A percentile compares a stretch with the other conserved stretches of the same genome.
Conservation (phyloP, 2,888 invertebrate genomes). For the Agriopis aurantiaria region DNA sequence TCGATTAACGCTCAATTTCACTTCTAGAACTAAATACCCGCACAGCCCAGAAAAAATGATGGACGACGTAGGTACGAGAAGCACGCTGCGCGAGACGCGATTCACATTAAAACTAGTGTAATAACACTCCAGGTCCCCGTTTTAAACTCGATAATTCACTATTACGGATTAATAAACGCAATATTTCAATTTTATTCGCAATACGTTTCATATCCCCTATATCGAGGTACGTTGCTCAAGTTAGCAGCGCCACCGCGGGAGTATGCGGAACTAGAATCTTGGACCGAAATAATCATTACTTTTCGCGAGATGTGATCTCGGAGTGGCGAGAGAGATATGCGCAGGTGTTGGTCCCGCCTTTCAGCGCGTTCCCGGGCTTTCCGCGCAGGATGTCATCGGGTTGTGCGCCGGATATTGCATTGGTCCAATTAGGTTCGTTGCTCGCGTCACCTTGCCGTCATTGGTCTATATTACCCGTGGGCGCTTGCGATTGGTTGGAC, state of each 20-base stretch:
- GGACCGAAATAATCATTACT: constrained; percentile 87
- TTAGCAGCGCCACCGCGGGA: constrained; percentile 77
- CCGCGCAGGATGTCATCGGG: constrained; percentile 77
- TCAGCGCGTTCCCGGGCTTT: constrained; percentile 79
- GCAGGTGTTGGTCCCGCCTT: constrained; percentile 73
- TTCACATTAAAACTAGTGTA: constrained; percentile 19
- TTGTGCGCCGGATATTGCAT: constrained; percentile 74
- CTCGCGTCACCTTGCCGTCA: constrained; percentile 61
- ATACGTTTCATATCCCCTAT: constrained; percentile 75
- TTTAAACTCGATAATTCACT: constrained; percentile 42
- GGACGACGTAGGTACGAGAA: constrained; percentile 48
- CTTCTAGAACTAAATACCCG: constrained; percentile 48
- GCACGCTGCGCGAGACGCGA: neutral
- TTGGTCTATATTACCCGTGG: constrained; percentile 60
- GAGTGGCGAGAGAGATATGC: constrained; percentile 73
- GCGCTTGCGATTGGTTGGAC: constrained; percentile 60
- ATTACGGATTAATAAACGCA: constrained; percentile 50
- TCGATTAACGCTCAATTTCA: constrained; percentile 36
- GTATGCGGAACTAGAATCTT: constrained; percentile 78
- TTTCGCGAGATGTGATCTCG: constrained; percentile 85
- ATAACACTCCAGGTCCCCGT: constrained; percentile 32
- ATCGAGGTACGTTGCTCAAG: constrained; percentile 72
- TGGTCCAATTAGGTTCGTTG: constrained; percentile 71
- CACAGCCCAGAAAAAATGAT: constrained; percentile 66
- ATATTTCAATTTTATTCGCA: constrained; percentile 66